Conservation (phyloP, 2,888 invertebrate species). For the Troides oblongomaculatus region DNA sequence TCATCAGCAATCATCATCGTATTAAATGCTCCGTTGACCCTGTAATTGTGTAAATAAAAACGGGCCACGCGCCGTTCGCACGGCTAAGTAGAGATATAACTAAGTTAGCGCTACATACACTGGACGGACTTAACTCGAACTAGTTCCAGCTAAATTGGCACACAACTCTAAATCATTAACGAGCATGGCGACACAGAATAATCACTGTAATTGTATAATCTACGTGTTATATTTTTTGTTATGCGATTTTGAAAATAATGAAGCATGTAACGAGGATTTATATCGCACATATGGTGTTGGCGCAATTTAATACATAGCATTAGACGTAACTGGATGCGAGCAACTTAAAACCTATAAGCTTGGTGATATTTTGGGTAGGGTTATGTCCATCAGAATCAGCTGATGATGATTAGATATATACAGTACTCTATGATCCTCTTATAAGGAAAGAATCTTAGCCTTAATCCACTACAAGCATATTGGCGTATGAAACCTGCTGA, state of each 20-base stretch:
- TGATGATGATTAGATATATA: no score
- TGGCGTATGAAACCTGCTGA: no score
- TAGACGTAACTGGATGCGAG: background rate
- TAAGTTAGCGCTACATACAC: constrained; percentile 11
- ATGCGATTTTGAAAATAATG: constrained; percentile 18
- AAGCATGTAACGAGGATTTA: background rate
- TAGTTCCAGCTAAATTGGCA: constrained; percentile 27
- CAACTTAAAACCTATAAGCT: background rate
- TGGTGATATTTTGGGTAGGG: no score
- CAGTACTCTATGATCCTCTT: background rate
- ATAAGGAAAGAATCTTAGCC: no score
- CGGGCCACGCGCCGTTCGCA: constrained; percentile 25
- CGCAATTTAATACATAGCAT: constrained; percentile 1
- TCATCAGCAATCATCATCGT: constrained; percentile 50
- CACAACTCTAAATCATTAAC: constrained; percentile 21
- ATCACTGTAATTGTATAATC: constrained; percentile 26
- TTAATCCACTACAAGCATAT: no score
- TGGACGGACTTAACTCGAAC: constrained; percentile 9
- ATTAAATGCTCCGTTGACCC: constrained; percentile 67
- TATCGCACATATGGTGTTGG: background rate
- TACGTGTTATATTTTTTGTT: constrained; percentile 11
- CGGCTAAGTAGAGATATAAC: constrained; percentile 41
- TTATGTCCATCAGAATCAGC: no score
- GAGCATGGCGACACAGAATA: constrained; percentile 24
- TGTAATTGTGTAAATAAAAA: constrained; percentile 59